Percentiles rank a stretch among this genome's conserved stretches.
These are phyloP conservation scores for Hypselothyrea guttata DNA, from an alignment of 2,888 invertebrate genomes.

Conservation along the genomic window DNA sequence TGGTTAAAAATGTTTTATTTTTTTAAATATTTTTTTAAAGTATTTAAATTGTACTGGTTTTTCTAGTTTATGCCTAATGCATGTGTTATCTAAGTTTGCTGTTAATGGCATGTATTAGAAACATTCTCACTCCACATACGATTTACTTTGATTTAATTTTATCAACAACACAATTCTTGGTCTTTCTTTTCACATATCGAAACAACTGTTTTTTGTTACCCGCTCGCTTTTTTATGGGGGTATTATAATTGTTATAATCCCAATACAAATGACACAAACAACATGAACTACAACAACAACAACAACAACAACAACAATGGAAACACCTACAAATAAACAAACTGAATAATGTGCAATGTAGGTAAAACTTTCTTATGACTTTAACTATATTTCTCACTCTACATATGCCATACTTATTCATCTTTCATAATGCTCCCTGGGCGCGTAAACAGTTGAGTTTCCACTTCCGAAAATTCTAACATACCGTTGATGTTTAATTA, in stretches of 20 bases:
- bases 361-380: constrained; percentile 61
- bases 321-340: constrained; percentile 16
- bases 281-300: constrained; percentile 1
- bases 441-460: constrained; percentile 57
- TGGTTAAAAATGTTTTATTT: neutral
- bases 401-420: constrained; percentile 17
- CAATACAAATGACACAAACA: constrained; percentile 25
- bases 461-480: constrained; percentile 1
- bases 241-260: constrained; percentile 23
- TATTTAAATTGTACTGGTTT: no score
- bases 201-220: constrained; percentile 46
- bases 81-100: constrained; percentile 34
- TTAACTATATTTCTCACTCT: constrained; percentile 21
- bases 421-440: constrained; percentile 6
- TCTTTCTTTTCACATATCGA: constrained; percentile 36
- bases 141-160: constrained; percentile 36
- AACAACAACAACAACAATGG: constrained; percentile 39
- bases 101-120: constrained; percentile 31
- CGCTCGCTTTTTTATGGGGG: constrained; percentile 35
- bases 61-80: constrained; percentile 21
- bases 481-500: constrained; percentile 16
- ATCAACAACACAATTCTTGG: constrained; percentile 27
- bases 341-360: constrained; percentile 57
- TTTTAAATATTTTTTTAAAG: neutral
- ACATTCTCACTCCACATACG: constrained; percentile 42